Evolutionary conservation across 2,797 vertebrate genomes (phyloP).

Genomic region (Rallus crepitans): DNA sequence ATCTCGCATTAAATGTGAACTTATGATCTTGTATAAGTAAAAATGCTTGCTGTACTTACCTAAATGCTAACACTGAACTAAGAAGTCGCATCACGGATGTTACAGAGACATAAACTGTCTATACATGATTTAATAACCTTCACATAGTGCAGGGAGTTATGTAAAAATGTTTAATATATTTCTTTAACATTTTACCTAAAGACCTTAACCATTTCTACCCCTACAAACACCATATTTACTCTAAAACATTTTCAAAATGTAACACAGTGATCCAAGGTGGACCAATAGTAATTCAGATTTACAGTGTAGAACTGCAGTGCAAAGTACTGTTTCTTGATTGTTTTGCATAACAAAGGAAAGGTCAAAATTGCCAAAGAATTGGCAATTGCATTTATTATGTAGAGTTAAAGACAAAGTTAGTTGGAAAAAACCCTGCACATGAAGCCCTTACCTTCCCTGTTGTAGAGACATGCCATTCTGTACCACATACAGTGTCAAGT

Average conservation of each 20-base stretch:
- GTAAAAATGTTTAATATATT: neutral
- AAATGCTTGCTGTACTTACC: neutral
- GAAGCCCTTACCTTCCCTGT: neutral
- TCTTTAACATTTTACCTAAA: neutral
- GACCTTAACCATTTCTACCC: neutral
- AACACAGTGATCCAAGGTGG: neutral
- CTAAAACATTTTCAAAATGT: neutral
- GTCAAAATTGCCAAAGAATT: neutral
- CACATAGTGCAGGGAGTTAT: neutral
- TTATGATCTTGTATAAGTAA: neutral
- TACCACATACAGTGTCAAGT: rapidly evolving
- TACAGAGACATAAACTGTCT: neutral
- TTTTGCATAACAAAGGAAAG: neutral
- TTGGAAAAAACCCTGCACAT: rapidly evolving
- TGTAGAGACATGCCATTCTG: neutral
- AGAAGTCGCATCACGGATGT: neutral
- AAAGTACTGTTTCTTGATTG: neutral
- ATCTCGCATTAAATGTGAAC: neutral
- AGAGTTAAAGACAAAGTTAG: neutral
- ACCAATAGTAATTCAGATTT: neutral
- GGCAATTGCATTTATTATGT: neutral
- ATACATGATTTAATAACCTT: neutral
- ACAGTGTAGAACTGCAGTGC: neutral
- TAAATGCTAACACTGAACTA: neutral
- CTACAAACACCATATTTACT: neutral